Conservation (phyloP, 2,888 invertebrate species). For the Physocephala rufipes region DNA sequence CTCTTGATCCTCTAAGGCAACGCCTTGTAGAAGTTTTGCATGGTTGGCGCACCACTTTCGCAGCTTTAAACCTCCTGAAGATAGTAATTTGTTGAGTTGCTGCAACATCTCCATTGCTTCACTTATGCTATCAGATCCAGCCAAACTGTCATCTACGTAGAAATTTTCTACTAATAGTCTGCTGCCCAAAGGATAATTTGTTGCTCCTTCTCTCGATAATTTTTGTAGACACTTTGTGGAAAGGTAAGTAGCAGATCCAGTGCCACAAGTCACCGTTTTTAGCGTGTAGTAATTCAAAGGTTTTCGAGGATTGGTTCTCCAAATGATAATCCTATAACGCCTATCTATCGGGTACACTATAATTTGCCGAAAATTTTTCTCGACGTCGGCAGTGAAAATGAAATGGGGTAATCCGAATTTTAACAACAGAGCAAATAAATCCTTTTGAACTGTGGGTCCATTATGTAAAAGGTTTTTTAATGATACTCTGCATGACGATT, state of each 20-base stretch:
- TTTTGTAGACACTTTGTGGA: too few relatives aligned
- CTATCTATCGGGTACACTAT: conserved; percentile 38
- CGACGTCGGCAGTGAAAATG: conserved; percentile 30
- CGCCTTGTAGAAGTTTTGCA: too few relatives aligned
- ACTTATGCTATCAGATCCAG: too few relatives aligned
- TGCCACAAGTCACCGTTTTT: conserved; percentile 42
- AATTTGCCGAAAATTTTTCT: conserved; percentile 50
- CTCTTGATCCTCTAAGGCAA: not conserved
- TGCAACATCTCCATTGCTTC: not conserved
- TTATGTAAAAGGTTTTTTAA: conserved; percentile 46
- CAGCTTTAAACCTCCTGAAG: not conserved
- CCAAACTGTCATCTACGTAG: conserved; percentile 27
- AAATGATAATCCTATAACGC: conserved; percentile 45
- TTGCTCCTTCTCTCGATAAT: conserved; percentile 27
- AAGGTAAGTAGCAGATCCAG: conserved; percentile 41
- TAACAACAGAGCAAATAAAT: conserved; percentile 39
- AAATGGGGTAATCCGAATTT: conserved; percentile 30
- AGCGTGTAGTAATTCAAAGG: conserved; percentile 38
- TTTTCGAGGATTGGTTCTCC: conserved; percentile 36
- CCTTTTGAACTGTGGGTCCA: conserved; percentile 47
- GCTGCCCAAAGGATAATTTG: conserved; percentile 17
- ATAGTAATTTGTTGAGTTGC: not conserved
- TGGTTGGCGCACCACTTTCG: conserved; percentile 12
- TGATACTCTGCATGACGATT: conserved; percentile 40
- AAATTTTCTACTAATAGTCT: conserved; percentile 2